Conservation (phyloP, 2,797 vertebrate species). For the Danio tinwini region DNA sequence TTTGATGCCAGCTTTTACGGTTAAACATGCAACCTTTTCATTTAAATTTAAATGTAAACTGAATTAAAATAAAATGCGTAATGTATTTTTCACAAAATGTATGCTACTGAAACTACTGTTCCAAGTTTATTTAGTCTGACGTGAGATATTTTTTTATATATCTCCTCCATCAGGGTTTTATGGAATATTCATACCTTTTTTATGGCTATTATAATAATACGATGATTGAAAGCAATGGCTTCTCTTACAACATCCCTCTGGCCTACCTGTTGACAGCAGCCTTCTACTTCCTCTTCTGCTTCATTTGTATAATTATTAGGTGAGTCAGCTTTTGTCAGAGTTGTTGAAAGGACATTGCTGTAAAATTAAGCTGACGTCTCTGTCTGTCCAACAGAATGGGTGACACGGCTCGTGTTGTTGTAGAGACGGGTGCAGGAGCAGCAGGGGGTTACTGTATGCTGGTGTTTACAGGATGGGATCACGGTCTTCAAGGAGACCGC, state of each 20-base stretch:
- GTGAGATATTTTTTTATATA: neutral
- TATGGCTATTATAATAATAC: conserved; percentile 87
- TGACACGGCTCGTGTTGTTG: conserved; percentile 75
- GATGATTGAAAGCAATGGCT: conserved; percentile 54
- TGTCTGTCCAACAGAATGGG: conserved; percentile 77
- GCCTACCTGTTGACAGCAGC: conserved; percentile 82
- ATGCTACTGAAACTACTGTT: neutral
- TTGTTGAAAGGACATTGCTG: conserved; percentile 12
- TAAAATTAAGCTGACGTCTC: neutral
- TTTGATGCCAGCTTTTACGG: too few relatives aligned
- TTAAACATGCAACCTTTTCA: neutral
- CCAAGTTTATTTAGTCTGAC: neutral
- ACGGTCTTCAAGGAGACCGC: conserved; percentile 76
- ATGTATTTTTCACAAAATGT: neutral
- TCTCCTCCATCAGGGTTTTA: conserved; percentile 80
- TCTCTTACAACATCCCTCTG: conserved; percentile 82
- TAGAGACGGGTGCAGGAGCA: conserved; percentile 77
- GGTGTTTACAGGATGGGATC: conserved; percentile 88
- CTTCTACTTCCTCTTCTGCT: conserved; percentile 80
- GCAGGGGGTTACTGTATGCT: conserved; percentile 82
- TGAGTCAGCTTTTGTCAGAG: conserved; percentile 64
- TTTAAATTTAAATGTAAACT: neutral
- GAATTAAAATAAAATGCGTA: neutral
- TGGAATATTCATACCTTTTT: conserved; percentile 88
- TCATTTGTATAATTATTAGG: conserved; percentile 83